A percentile compares a stretch with the other conserved stretches of the same genome.
Evolutionary conservation across 2,797 vertebrate genomes (phyloP).

Genomic region (Clarias pachynema): DNA sequence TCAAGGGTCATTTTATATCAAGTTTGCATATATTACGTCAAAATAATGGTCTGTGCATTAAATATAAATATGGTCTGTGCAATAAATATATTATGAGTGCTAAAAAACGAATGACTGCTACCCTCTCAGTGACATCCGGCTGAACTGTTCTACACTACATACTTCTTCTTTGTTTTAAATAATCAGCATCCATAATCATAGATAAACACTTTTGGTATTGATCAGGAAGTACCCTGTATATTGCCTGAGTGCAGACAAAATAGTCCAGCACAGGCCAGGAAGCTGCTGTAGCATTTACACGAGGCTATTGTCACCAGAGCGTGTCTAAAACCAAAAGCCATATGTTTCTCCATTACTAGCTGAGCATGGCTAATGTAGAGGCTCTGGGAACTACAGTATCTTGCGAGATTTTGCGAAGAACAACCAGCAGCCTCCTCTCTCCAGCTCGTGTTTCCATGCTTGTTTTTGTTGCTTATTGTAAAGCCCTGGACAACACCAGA

Average conservation of each 20-base stretch:
- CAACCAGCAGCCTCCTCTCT: slow-evolving; percentile 19
- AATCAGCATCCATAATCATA: not conserved
- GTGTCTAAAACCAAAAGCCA: slow-evolving; percentile 9
- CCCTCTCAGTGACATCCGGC: not conserved
- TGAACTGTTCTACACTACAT: not conserved
- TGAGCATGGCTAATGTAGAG: slow-evolving; percentile 20
- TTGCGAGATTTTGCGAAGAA: slow-evolving; percentile 15
- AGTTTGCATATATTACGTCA: not conserved
- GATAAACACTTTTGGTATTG: not conserved
- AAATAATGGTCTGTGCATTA: not conserved
- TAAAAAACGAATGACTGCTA: not conserved
- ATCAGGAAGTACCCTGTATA: not conserved
- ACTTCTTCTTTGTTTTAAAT: not conserved
- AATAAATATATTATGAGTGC: not conserved
- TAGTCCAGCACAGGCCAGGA: not conserved
- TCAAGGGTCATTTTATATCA: not conserved
- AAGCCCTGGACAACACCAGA: slow-evolving; percentile 49
- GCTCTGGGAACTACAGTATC: not conserved
- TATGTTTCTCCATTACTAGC: slow-evolving; percentile 11
- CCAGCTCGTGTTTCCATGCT: not conserved
- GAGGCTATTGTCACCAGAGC: slow-evolving; percentile 14
- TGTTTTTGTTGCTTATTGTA: slow-evolving; percentile 56
- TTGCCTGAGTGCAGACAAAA: not conserved
- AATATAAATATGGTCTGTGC: not conserved
- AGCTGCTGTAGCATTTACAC: slow-evolving; percentile 8